phyloP scores from a whole-genome alignment of 1,140 invertebrate species.

The Cydia strobilella region DNA sequence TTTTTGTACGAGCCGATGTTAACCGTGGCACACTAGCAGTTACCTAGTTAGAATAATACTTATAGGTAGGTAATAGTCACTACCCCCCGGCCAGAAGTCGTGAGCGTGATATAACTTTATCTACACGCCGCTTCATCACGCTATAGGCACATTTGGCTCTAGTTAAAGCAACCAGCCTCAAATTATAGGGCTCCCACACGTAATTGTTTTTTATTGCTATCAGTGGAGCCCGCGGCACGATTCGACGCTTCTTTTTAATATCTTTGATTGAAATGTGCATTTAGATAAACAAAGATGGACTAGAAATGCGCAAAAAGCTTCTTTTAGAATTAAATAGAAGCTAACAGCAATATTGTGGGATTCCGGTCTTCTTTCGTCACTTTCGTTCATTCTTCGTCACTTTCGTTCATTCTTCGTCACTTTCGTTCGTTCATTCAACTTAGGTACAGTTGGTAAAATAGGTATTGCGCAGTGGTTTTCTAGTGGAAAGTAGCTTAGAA shows the following conservation, averaged over 20 bases:
- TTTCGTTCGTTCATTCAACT: too few relatives aligned
- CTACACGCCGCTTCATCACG: background rate
- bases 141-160: constrained; percentile 18
- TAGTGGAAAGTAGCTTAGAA: too few relatives aligned
- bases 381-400: too few relatives aligned
- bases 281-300: background rate
- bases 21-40: too few relatives aligned
- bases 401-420: too few relatives aligned
- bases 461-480: too few relatives aligned
- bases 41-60: too few relatives aligned
- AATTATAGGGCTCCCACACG: background rate
- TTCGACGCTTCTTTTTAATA: background rate
- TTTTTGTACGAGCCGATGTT: too few relatives aligned
- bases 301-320: background rate
- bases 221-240: background rate
- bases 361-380: too few relatives aligned
- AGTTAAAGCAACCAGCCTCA: constrained; percentile 8
- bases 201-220: constrained; percentile 24
- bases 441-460: too few relatives aligned
- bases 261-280: background rate
- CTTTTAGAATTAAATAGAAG: too few relatives aligned
- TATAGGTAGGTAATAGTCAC: background rate
- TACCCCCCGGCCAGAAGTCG: background rate
- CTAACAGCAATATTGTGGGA: too few relatives aligned
- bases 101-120: background rate